These are phyloP conservation scores for Drosophila insularis DNA, from an alignment of 1,140 invertebrate genomes.

Conservation along the genomic window DNA sequence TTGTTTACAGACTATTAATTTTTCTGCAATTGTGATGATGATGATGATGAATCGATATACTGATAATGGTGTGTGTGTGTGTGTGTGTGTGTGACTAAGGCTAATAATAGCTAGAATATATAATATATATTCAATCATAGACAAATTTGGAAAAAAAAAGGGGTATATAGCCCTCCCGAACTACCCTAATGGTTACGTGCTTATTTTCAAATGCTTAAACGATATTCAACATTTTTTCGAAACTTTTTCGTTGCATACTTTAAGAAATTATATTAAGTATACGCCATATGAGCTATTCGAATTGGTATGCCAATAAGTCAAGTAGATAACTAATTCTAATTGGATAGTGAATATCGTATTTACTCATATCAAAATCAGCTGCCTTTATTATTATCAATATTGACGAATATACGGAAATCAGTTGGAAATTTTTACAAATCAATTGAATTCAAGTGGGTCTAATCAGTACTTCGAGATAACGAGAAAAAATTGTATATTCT, in stretches of 20 bases:
- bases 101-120: not conserved
- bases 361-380: too few species aligned
- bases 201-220: too few species aligned
- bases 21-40: conserved; percentile 27
- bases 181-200: too few species aligned
- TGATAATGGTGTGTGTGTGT: not conserved
- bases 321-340: too few species aligned
- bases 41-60: conserved; percentile 1
- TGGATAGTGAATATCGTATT: too few species aligned
- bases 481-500: not conserved
- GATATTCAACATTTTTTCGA: not conserved
- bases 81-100: not conserved
- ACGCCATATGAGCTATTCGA: too few species aligned
- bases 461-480: not conserved
- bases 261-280: not conserved
- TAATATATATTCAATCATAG: not conserved
- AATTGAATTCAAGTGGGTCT: conserved; percentile 10
- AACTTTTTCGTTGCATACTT: not conserved
- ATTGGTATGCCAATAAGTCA: too few species aligned
- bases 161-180: too few species aligned
- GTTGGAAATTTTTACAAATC: not conserved
- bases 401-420: not conserved
- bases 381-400: too few species aligned
- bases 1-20: conserved; percentile 26
- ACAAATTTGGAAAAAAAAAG: too few species aligned